Evolutionary conservation across 2,888 invertebrate genomes (phyloP), one percentile per base, ranked within the genome.

Genomic region (Torymus texanus): DNA sequence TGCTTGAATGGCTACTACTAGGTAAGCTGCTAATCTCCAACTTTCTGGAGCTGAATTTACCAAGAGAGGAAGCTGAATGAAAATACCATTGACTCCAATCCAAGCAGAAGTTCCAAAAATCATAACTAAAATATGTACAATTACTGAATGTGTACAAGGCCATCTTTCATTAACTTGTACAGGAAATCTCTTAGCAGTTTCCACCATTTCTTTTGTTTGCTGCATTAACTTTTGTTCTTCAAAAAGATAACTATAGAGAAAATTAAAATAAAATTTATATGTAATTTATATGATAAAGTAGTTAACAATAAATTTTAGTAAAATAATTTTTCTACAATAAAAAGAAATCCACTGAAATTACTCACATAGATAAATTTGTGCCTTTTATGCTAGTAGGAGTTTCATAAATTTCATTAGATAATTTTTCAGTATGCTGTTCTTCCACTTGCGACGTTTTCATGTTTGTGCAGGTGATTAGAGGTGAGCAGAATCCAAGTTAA

Each of bases 51-150:
- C 93, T 63, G 91, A 91, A 82, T 93, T 92, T 12, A 97, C 95
- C 79, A 97, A 91, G 82, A 97, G 91, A 18, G 97, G 97, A 82
- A 97, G 91, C 90, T 97, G 96, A 84, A 97, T 94, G 92, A 94
- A 98, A 76, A 96, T 92, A 13, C 95, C 96, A 91, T 97, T 97
- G 81, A 97, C 93, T 72, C 95, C 95, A 84, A 97, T 93, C 97
- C 97, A 97, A 67, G 97, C 93, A 85, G 94, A 94, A 76, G 94
- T 91, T 71, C 95, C 95, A 91, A 97, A 97, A 84, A 94, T 91
- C 82, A 93, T 92, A 84, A 95, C 93, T 79, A 96, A 90, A 82
- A 93, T 86, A 90, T 96, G 95, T n/a, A 95, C 93, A 83, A 91
- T 79, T 13, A 66, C n/a, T 10, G 77, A 74, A 29, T 80, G 61